Conservation (phyloP, 2,113 vertebrate genomes). For the Limanda limanda region DNA sequence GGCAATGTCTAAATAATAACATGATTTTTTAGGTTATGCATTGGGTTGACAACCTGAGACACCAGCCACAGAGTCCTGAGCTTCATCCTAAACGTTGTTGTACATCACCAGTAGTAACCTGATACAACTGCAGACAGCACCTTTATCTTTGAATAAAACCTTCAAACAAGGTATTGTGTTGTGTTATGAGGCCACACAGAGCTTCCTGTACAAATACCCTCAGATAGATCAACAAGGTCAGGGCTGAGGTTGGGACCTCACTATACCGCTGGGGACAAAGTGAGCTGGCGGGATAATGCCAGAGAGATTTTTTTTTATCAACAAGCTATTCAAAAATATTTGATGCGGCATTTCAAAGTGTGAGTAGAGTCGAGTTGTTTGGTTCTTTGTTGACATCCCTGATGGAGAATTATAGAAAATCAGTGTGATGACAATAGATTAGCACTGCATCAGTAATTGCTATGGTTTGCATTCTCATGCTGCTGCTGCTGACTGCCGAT, state of each 20-base stretch:
- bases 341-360: too few relatives aligned
- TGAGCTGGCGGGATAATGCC: too few relatives aligned
- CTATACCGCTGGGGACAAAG: too few relatives aligned
- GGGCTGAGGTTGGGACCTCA: too few relatives aligned
- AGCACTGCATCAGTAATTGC: neutral
- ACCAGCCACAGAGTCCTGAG: neutral
- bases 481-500: conserved; percentile 44
- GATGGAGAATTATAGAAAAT: neutral
- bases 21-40: too few relatives aligned
- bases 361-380: neutral
- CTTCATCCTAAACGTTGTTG: neutral
- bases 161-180: too few relatives aligned
- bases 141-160: too few relatives aligned
- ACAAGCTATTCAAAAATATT: too few relatives aligned
- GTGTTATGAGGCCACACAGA: neutral
- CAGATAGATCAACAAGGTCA: neutral
- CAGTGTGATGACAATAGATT: neutral
- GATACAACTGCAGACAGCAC: neutral
- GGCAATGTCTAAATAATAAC: neutral
- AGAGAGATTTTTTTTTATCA: too few relatives aligned
- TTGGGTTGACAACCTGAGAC: neutral
- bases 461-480: conserved; percentile 39
- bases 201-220: neutral
- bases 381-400: neutral
- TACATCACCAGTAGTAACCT: neutral